These are phyloP conservation scores for Columba livia DNA, from an alignment of 2,113 vertebrate genomes.

Conservation along the genomic window DNA sequence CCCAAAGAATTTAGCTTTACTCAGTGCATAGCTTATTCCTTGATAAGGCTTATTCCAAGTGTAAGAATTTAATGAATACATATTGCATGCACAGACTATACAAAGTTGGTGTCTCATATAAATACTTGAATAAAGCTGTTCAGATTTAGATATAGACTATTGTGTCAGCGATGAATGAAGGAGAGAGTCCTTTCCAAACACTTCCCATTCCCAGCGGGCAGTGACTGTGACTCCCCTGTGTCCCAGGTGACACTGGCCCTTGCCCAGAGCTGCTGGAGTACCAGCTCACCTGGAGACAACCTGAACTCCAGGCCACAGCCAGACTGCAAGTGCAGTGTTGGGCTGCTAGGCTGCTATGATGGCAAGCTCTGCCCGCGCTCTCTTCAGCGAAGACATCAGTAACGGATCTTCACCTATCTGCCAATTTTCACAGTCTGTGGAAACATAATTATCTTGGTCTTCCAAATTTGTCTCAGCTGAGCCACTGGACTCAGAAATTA, in stretches of 20 bases:
- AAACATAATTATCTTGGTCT: not conserved
- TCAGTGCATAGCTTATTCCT: not conserved
- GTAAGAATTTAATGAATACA: not conserved
- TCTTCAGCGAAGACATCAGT: not conserved
- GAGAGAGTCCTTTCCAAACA: not conserved
- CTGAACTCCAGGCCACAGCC: not conserved
- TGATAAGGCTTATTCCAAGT: not conserved
- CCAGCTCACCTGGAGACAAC: not conserved
- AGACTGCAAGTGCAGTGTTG: not conserved
- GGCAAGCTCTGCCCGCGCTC: not conserved
- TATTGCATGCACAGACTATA: not conserved
- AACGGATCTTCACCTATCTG: not conserved
- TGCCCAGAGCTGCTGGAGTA: not conserved
- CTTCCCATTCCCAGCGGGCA: fast-evolving
- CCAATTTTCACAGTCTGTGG: not conserved
- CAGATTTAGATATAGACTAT: not conserved
- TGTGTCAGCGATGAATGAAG: not conserved
- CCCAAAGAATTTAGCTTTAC: not conserved
- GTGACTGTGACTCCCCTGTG: not conserved
- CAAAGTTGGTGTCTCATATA: not conserved
- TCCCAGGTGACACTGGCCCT: fast-evolving
- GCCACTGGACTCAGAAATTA: not conserved
- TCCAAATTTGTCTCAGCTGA: not conserved
- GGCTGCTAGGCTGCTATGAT: not conserved
- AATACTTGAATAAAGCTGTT: not conserved